Evolutionary conservation across 1,140 invertebrate species (phyloP).

Genomic region (Hirudo medicinalis): DNA sequence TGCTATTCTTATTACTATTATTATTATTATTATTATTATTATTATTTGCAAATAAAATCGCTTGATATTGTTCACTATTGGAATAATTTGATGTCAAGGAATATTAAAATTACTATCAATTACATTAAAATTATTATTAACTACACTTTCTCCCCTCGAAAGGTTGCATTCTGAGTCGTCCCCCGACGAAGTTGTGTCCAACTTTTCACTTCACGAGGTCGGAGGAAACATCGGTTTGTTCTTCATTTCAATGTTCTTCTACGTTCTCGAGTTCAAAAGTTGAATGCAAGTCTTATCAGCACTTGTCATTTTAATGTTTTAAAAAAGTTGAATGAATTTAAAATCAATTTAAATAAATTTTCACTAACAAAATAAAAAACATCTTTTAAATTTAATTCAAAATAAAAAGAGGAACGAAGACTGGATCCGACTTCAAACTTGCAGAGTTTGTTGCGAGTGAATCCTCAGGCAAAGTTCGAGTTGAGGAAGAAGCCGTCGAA

Average conservation of each 20-base stretch:
- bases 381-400: neutral
- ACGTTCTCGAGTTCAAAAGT: neutral
- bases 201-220: neutral
- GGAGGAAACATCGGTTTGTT: constrained; percentile 12
- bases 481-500: neutral
- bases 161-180: too few species aligned
- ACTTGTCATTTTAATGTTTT: neutral
- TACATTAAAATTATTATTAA: too few species aligned
- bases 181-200: neutral
- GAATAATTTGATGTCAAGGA: too few species aligned
- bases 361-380: neutral
- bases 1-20: too few species aligned
- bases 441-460: neutral
- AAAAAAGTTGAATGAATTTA: neutral
- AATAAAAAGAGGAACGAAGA: neutral
- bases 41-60: too few species aligned
- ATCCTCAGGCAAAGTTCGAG: neutral
- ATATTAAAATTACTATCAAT: too few species aligned
- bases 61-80: too few species aligned
- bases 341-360: neutral
- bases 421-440: neutral
- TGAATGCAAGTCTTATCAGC: neutral
- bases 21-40: too few species aligned
- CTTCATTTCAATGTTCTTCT: neutral
- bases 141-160: too few species aligned